Base-by-base conservation (phyloP, 2,797 vertebrate genomes). In the Acipenser oxyrinchus region DNA sequence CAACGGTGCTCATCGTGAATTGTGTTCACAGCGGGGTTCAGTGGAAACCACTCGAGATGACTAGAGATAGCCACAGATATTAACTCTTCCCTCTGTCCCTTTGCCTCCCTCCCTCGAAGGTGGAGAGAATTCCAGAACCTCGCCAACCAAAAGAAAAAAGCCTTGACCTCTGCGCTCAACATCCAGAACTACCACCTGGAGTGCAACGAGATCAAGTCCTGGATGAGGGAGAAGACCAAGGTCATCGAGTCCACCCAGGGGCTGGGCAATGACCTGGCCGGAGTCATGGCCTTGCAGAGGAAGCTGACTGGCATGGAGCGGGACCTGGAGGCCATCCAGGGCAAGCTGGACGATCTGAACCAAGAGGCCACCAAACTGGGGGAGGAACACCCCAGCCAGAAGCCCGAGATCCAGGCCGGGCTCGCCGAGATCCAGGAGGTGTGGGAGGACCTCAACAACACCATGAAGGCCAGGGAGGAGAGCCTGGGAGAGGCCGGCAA, bases 161-260 rank as follows among this genome's bases (percentile, higher is more conserved):
- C 87, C 6, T 78, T 99, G 52, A 92, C 89, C 0, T 94, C 96
- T 0, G 94, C 94, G 0, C 87, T 99, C 50, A 94, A 92, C 84
- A 92, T 96, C 76, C 95, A 97, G 79, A 99, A 97, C 81, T 99
- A 94, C 82, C 91, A 94, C 77, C 76, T 99, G 62, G 96, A 97
- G 67, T 99, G 96, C 78, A 92, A 95, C 37, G 96, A 99, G 84
- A 96, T 92, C 63, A 88, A 92, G 68, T 84, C 88, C 37, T 99
- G 96, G 96, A 98, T 99, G 93, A 89, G 87, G 77, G 96, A 99
- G 72, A 99, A 99, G 82, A 96, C 94, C 62, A 95, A 97, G 66
- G 92, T 95, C 53, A 95, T 99, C 8, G 96, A 98, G 78, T 96
- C 96, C n/a, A 97, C 95, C 0, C 92, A 95, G 79, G 82, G 87